A percentile compares a stretch with the other conserved stretches of the same genome.
phyloP scores from a whole-genome alignment of 2,888 invertebrate genomes.

The Leuctra nigra region DNA sequence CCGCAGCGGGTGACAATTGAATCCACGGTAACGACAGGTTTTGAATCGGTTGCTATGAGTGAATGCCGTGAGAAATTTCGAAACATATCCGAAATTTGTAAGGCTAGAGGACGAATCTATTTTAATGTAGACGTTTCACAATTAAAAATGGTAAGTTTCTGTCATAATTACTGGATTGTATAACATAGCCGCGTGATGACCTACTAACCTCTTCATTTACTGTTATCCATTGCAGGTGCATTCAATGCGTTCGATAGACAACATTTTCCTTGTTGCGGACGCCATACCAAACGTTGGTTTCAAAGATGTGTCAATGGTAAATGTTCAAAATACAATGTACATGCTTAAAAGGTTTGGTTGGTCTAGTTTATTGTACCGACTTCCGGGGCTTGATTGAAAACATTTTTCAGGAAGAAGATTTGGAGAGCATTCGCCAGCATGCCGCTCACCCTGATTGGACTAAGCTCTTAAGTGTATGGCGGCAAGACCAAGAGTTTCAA shows the following conservation, averaged over 20 bases:
- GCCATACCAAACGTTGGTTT: background rate
- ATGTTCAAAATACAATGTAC: too few species aligned
- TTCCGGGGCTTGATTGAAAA: too few species aligned
- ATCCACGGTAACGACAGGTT: slow-evolving; percentile 13
- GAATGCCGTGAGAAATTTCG: slow-evolving; percentile 11
- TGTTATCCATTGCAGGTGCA: too few species aligned
- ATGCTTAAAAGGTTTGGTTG: too few species aligned
- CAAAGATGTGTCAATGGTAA: background rate
- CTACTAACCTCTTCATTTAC: too few species aligned
- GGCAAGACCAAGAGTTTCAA: slow-evolving; percentile 1
- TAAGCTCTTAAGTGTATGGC: slow-evolving; percentile 12
- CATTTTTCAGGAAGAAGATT: slow-evolving; percentile 3
- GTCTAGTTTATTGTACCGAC: too few species aligned
- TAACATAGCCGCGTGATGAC: too few species aligned
- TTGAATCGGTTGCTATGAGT: slow-evolving; percentile 12
- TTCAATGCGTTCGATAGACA: slow-evolving; percentile 3
- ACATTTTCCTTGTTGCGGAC: background rate
- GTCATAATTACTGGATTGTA: too few species aligned
- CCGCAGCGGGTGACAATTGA: slow-evolving; percentile 5
- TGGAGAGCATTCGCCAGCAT: background rate
- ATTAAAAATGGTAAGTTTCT: background rate
- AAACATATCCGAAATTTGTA: background rate
- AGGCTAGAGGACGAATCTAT: slow-evolving; percentile 10
- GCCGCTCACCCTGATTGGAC: background rate
- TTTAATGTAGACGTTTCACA: slow-evolving; percentile 8